Conservation (phyloP, 2,113 vertebrate genomes). For the Bos taurus region DNA sequence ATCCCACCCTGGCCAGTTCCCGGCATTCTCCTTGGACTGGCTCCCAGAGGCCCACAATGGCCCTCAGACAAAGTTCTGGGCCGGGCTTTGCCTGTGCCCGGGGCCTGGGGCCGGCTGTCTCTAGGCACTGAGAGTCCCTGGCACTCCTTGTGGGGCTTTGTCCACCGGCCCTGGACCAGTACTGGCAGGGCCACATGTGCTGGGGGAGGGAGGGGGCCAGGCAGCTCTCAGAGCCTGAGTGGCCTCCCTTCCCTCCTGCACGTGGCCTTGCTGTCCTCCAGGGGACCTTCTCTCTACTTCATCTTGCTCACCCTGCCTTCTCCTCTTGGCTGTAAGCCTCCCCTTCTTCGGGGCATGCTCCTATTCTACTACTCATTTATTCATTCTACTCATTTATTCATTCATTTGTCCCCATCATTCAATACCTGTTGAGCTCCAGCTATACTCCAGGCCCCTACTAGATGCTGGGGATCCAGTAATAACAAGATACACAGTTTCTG, state of each 20-base stretch:
- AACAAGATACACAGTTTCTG: neutral
- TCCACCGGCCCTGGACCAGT: neutral
- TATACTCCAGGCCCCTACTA: neutral
- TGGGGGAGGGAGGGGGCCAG: neutral
- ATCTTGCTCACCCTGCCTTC: neutral
- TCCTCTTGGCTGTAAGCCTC: neutral
- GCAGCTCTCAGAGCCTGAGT: neutral
- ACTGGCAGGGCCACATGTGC: neutral
- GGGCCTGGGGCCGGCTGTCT: constrained; percentile 46
- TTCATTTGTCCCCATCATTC: neutral
- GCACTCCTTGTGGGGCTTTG: constrained; percentile 50
- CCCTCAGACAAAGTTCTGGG: constrained; percentile 61
- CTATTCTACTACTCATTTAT: neutral
- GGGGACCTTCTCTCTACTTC: no score
- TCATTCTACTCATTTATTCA: neutral
- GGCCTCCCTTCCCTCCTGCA: neutral
- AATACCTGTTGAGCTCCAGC: neutral
- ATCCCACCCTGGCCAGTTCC: constrained; percentile 10
- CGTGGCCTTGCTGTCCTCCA: neutral
- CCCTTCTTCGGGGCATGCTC: neutral
- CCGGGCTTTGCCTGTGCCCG: constrained; percentile 20
- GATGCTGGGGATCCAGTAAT: neutral
- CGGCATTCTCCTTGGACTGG: constrained; percentile 28
- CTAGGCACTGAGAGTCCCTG: constrained; percentile 58
- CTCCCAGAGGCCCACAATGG: constrained; percentile 68